Conservation (phyloP, 2,797 vertebrate species). For the Hydrophis major region DNA sequence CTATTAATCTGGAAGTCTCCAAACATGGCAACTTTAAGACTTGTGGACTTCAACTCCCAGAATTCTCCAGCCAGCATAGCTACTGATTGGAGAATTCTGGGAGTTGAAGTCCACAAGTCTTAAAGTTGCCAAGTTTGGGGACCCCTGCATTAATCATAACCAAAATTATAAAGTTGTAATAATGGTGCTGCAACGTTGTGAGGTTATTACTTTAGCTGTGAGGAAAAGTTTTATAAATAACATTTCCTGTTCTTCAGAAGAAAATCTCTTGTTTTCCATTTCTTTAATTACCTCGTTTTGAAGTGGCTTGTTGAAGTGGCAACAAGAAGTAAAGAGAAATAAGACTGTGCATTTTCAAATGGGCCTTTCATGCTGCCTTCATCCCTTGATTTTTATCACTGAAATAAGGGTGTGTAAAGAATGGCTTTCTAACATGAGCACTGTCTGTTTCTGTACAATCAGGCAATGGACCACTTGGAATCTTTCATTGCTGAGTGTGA, state of each 20-base stretch:
- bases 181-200: not conserved
- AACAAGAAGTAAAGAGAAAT: not conserved
- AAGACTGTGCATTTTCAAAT: not conserved
- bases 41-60: too few species aligned
- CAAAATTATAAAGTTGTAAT: not conserved
- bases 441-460: not conserved
- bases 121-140: too few species aligned
- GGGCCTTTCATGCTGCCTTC: not conserved
- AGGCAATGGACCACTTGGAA: conserved; percentile 97
- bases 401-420: not conserved
- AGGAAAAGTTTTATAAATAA: not conserved
- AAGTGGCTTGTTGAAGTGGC: not conserved
- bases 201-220: not conserved
- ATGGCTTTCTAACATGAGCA: not conserved
- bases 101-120: too few species aligned
- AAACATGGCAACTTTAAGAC: too few species aligned
- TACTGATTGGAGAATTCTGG: too few species aligned
- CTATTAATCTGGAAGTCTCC: too few species aligned
- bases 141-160: not conserved
- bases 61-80: too few species aligned
- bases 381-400: not conserved
- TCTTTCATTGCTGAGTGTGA: conserved; percentile 98
- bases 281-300: not conserved
- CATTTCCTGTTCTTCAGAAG: not conserved
- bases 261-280: not conserved